Evolutionary conservation across 2,113 vertebrate species (phyloP), one percentile per base, ranked within the genome.

Genomic region (Mesitornis unicolor): DNA sequence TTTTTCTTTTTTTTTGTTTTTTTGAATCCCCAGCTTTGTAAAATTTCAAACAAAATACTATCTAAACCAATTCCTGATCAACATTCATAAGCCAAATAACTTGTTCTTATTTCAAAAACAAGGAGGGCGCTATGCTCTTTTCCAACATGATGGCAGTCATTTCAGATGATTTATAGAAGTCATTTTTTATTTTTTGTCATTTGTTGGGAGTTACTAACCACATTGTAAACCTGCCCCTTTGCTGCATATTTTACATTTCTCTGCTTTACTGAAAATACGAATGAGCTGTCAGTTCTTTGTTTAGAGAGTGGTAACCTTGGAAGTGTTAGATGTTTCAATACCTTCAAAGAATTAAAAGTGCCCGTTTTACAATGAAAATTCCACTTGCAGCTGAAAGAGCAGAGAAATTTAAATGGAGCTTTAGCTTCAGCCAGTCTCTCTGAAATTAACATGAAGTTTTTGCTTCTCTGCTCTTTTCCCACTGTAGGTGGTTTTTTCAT

Each of bases 401-500:
- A 99, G 98, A 99, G 98, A 98, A 98, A 98, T 98, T 97, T 98
- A 98, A 98, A 98, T 95, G 98, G 97, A 98, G 98, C 98, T 98
- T 91, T 97, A 98, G 97, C 98, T 98, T 98, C 98, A 97, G 96
- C 96, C 93, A 96, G 95, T 94, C 97, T 96, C 90, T 79, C 90
- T 93, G 97, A 97, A 93, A 98, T 98, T 99, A 99, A 99, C 97
- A 4, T 94, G 64, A 96, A 96, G 96, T 98, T 97, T 93, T 97
- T 98, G 98, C 98, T 98, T 99, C 98, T 99, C 98, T 99, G 98
- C 98, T 98, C 98, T 99, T 98, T 96, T 98, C 97, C 98, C 97
- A 98, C 98, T 98, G 98, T 99, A 99, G 99, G 99, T 98, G 99
- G 99, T 98, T 99, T 99, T 98, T 99, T 99, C 98, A 99, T 99